A percentile compares a stretch with the other conserved stretches of the same genome.
Evolutionary conservation across 2,113 vertebrate species (phyloP).

Genomic region (Strigops habroptila): DNA sequence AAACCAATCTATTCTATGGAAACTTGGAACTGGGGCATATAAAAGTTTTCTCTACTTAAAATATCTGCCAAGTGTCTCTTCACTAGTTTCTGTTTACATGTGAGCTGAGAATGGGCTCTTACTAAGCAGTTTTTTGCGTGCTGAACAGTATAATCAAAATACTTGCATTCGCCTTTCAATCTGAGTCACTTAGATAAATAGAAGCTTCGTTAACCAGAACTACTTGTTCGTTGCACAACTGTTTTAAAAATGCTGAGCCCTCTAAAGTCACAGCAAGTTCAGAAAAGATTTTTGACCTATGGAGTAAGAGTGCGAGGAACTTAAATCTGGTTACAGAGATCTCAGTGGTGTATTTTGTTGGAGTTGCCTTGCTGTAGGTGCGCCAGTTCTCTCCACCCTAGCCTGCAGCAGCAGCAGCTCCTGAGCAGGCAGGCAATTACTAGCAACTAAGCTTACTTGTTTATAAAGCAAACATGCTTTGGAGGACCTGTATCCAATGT

Average conservation of each 20-base stretch:
- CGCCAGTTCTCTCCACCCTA: not conserved
- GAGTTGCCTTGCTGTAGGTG: not conserved
- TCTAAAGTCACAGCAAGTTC: not conserved
- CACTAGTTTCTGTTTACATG: not conserved
- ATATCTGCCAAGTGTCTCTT: not conserved
- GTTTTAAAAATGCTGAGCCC: not conserved
- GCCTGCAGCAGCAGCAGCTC: not conserved
- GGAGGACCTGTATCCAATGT: accelerated
- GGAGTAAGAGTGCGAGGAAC: not conserved
- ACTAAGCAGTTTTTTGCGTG: not conserved
- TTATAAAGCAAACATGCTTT: not conserved
- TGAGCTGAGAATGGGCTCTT: not conserved
- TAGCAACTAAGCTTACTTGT: not conserved
- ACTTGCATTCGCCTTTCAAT: not conserved
- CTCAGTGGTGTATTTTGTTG: not conserved
- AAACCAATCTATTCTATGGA: not conserved
- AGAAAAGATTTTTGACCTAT: not conserved
- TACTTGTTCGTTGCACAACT: not conserved
- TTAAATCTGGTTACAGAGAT: not conserved
- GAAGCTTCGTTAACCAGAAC: not conserved
- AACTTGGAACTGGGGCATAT: not conserved
- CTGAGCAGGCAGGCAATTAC: not conserved
- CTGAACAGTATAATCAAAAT: not conserved
- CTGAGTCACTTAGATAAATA: not conserved
- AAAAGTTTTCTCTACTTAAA: not conserved